These are phyloP conservation scores for Thymallus thymallus DNA, from an alignment of 2,113 vertebrate species.

Conservation along the genomic window DNA sequence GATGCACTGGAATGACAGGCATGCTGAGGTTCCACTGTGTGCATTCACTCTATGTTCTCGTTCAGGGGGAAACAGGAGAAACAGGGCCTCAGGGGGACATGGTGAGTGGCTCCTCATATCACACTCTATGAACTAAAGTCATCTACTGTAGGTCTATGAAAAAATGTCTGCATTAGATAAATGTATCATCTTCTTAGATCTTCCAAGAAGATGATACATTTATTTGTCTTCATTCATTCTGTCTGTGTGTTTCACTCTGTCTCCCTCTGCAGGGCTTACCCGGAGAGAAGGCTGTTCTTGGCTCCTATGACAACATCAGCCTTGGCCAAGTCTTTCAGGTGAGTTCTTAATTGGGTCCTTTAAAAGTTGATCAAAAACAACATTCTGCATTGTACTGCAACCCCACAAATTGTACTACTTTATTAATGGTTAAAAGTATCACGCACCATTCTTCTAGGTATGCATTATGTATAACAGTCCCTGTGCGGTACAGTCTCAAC, in stretches of 20 bases:
- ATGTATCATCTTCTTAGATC: too few relatives aligned
- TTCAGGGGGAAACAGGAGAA: slow-evolving; percentile 41
- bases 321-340: slow-evolving; percentile 77
- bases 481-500: too few relatives aligned
- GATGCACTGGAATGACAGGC: not conserved
- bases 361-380: not conserved
- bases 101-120: slow-evolving; percentile 11
- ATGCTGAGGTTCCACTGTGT: not conserved
- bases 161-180: not conserved
- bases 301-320: slow-evolving; percentile 74
- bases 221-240: not conserved
- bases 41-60: not conserved
- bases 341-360: not conserved
- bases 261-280: slow-evolving; percentile 69
- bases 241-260: not conserved
- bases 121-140: not conserved
- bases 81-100: slow-evolving; percentile 29
- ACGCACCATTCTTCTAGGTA: not conserved
- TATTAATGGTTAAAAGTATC: too few relatives aligned
- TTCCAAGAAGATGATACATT: not conserved
- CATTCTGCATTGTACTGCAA: not conserved
- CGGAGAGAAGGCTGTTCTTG: slow-evolving; percentile 75
- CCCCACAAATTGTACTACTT: too few relatives aligned
- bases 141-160: slow-evolving; percentile 4
- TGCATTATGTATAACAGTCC: not conserved